Base-by-base conservation (phyloP, 2,113 vertebrate genomes). In the Rhabdornis inornatus region DNA sequence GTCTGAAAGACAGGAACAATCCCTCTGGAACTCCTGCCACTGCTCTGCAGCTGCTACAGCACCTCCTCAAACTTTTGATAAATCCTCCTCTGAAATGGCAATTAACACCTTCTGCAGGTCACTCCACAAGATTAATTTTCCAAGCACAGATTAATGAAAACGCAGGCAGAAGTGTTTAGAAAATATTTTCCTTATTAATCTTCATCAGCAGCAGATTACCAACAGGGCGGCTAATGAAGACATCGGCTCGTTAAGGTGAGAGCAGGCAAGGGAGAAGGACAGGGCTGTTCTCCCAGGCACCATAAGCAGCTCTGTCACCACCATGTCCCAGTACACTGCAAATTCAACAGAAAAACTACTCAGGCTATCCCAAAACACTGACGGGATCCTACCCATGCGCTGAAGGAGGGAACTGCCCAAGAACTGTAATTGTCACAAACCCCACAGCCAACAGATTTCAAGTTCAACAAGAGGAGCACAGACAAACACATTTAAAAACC, bases 181-280 rank as follows among this genome's bases (percentile, higher is more conserved):
- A 97, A 97, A 97, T 94, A 96, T 97, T 97, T 97, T 96, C 95
- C 78, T 96, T 97, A 95, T 98, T 97, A 94, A 96, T 98, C 97
- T 98, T 56, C 77, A 97, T 92, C 93, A 83, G 95, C 70, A 78
- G 93, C 92, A 52, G 44, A 93, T 97, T 90, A 91, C 82, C 87
- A 78, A 78, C 65, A 87, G 72, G 84, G 72, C 9, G 22, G 92
- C 90, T 97, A 72, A 96, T 96, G 96, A 96, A 97, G 96, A 96
- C 9, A 16, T 78, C 27, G 28, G 18, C 3, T 44, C 24, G 11
- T 74, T 83, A 57, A 87, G 81, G 93, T 83, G 69, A 92, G 71
- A 35, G 85, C 69, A 16, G 39, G 47, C 33, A 6, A 6, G 49
- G 74, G 61, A 63, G 85, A 64, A 81, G 82, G 82, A 88, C 22